Evolutionary conservation across 2,797 vertebrate species (phyloP).

Genomic region (Molossus alvarezi): DNA sequence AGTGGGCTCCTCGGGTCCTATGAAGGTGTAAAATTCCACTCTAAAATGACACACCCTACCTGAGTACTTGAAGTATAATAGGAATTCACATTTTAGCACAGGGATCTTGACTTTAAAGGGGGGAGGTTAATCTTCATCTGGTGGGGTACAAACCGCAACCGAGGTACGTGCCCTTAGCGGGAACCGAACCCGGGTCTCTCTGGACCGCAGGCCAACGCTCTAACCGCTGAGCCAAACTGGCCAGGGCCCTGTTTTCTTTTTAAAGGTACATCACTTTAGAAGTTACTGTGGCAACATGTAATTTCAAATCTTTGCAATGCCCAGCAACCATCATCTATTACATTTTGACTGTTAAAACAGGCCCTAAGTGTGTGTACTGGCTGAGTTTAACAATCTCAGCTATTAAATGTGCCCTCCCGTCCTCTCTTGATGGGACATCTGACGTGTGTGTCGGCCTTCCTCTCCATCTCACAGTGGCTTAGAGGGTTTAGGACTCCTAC

Average conservation of each 20-base stretch:
- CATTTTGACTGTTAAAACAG: slow-evolving; percentile 46
- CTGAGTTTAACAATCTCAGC: neutral
- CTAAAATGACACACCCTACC: neutral
- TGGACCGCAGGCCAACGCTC: too few species aligned
- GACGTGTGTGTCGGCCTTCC: neutral
- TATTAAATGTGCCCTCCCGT: neutral
- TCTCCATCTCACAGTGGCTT: neutral
- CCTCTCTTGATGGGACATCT: neutral
- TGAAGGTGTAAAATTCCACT: too few species aligned
- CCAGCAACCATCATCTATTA: neutral
- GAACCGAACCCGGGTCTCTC: too few species aligned
- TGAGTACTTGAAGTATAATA: neutral
- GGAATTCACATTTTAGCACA: neutral
- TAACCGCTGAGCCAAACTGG: too few species aligned
- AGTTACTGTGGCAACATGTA: slow-evolving; percentile 65
- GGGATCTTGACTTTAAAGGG: neutral
- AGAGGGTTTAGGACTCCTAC: neutral
- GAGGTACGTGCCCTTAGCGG: too few species aligned
- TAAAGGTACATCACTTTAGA: neutral
- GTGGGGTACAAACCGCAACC: too few species aligned
- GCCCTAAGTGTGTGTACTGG: neutral
- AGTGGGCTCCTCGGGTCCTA: neutral
- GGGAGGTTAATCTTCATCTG: neutral
- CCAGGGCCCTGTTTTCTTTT: neutral
- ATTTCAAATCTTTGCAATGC: slow-evolving; percentile 63